A percentile compares a stretch with the other conserved stretches of the same genome.
phyloP scores from a whole-genome alignment of 2,797 vertebrate species.

The Rhinoraja longicauda region DNA sequence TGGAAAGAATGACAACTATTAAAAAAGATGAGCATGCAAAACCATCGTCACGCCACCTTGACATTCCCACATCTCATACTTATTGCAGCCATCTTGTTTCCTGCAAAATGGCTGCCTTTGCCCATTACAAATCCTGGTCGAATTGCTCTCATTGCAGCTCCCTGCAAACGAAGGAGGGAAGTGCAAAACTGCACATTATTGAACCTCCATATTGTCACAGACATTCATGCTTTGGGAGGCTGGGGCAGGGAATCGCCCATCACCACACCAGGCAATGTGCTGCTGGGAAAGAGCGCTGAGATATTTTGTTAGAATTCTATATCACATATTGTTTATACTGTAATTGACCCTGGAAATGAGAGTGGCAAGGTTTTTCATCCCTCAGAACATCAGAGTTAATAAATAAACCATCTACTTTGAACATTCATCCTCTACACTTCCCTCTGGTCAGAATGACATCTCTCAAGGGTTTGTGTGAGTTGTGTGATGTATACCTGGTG shows the following conservation, averaged over 20 bases:
- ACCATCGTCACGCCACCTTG: neutral
- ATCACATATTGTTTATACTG: neutral
- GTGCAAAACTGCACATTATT: neutral
- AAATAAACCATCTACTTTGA: slow-evolving; percentile 1
- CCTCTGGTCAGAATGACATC: neutral
- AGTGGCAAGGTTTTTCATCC: neutral
- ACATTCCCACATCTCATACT: neutral
- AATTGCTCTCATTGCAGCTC: neutral
- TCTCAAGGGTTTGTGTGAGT: neutral
- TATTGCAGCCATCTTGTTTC: neutral
- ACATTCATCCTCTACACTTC: neutral
- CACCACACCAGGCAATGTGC: too few relatives aligned
- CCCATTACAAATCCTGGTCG: neutral
- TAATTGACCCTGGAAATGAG: neutral
- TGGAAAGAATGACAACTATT: neutral
- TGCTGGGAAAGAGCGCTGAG: too few relatives aligned
- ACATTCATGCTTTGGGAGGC: neutral
- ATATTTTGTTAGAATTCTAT: neutral
- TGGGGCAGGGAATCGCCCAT: neutral
- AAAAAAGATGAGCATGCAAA: neutral
- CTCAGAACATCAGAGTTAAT: neutral
- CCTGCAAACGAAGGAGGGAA: neutral
- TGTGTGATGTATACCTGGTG: neutral
- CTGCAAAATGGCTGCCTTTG: neutral
- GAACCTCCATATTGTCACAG: neutral